Base-by-base conservation (phyloP, 2,888 invertebrate species). In the Ochropacha duplaris region DNA sequence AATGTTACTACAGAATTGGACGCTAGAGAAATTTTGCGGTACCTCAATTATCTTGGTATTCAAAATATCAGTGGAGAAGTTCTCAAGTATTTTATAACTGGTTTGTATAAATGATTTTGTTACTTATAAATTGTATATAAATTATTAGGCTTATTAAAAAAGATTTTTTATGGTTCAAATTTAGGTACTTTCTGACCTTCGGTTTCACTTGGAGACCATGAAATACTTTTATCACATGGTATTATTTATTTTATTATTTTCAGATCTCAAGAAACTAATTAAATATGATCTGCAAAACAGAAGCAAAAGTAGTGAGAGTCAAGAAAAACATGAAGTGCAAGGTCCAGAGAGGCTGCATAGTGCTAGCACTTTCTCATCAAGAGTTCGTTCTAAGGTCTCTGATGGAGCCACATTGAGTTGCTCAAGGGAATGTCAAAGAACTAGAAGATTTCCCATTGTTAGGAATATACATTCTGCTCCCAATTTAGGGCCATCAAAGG, bases 41-140 rank as follows among this genome's bases (percentile, higher is more conserved):
- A 96, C 88, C 87, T 97, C 72, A 96, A 96, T 86, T 94, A 95
- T 75, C 88, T 96, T 72, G 97, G 97, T 58, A 96, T 96, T 77
- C 94, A 94, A 58, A 96, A 96, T 78, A 95, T 97, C 68, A 95
- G 95, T 61, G 95, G 95, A 19, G 94, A 95, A 81, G 96, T 96
- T 77, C 88, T 97, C 56, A 96, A 96, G 88, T 95, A 95, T 80
- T 97, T 97, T 82, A 95, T 97, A 77, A 95, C 94, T 94, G 96
- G 97, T 96, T 88, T 79, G 62, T 39, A 50, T 54, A 4, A 4
- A 8, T 31, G 2, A 4, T 11, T 31, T 4, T 31, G 5, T 12
- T 31, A 6, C 12, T 28, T 11, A 8, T 11, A 28, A 28, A 9
- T n/a, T n/a, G n/a, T n/a, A n/a, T n/a, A n/a, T n/a, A n/a, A n/a